Percentiles rank a stretch among this genome's conserved stretches.
phyloP scores from a whole-genome alignment of 2,113 vertebrate species.

The Riparia riparia region DNA sequence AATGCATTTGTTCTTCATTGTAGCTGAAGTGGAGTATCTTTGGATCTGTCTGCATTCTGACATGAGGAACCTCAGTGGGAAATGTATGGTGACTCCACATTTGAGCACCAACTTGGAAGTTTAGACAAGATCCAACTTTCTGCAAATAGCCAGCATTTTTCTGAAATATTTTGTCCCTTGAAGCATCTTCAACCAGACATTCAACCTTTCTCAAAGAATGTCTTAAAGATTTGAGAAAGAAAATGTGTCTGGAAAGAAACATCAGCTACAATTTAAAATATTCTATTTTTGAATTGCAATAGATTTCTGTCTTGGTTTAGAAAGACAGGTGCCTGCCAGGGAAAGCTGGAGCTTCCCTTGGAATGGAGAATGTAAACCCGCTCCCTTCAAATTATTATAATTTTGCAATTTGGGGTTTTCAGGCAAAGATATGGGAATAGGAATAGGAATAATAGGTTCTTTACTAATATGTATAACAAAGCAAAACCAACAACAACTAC shows the following conservation, averaged over 20 bases:
- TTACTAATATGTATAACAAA: no score
- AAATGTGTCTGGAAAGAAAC: background rate
- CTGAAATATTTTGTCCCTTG: background rate
- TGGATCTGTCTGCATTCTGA: rapidly evolving
- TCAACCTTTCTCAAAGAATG: background rate
- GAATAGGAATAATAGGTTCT: no score
- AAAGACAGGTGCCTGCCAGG: no score
- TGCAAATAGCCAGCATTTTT: background rate
- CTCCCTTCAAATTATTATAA: no score
- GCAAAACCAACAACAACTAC: no score
- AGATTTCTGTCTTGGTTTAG: background rate
- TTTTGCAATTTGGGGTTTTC: no score
- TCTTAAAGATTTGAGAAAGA: background rate
- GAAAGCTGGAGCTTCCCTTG: no score
- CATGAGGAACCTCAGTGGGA: background rate
- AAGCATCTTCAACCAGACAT: background rate
- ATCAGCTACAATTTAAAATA: background rate
- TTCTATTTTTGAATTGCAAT: background rate
- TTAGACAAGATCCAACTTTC: background rate
- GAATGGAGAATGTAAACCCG: no score
- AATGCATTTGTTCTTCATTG: background rate
- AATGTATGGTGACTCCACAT: background rate
- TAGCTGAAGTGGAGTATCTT: background rate
- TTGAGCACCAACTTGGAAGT: background rate
- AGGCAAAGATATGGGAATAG: no score